Evolutionary conservation across 2,888 invertebrate species (phyloP).

Genomic region (Troides aeacus): DNA sequence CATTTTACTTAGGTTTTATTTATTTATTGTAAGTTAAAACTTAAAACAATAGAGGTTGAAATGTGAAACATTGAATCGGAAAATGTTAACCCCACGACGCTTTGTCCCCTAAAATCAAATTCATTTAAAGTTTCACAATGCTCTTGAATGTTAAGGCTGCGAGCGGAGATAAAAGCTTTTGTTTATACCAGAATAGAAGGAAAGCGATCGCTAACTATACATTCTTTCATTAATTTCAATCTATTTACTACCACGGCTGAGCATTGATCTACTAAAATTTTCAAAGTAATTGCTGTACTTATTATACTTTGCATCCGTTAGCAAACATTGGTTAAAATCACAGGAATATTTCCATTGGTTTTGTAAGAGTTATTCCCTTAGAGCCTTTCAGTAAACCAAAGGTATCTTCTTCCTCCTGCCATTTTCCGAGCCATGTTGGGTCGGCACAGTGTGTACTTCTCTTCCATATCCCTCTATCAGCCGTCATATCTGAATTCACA

Average conservation of each 20-base stretch:
- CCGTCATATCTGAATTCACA: too few relatives aligned
- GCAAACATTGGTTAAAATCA: too few relatives aligned
- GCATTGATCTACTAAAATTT: too few relatives aligned
- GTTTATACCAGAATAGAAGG: background rate
- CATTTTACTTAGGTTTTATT: background rate
- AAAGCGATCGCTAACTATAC: background rate
- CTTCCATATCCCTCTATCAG: too few relatives aligned
- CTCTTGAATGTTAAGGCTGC: background rate
- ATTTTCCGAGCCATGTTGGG: too few relatives aligned
- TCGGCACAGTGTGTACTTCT: too few relatives aligned
- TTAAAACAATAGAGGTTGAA: background rate
- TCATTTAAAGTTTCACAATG: slow-evolving; percentile 5
- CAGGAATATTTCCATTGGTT: too few relatives aligned
- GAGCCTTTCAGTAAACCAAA: too few relatives aligned
- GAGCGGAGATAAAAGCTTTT: background rate
- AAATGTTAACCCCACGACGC: background rate
- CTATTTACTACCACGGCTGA: background rate
- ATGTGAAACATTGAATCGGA: background rate
- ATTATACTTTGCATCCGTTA: too few relatives aligned
- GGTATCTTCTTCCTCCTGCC: too few relatives aligned
- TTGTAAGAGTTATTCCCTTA: too few relatives aligned
- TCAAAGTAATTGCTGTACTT: too few relatives aligned
- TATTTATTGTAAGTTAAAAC: background rate
- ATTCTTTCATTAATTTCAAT: background rate
- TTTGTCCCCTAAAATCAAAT: background rate